Base-by-base conservation (phyloP, 2,797 vertebrate species). In the Characodon lateralis region DNA sequence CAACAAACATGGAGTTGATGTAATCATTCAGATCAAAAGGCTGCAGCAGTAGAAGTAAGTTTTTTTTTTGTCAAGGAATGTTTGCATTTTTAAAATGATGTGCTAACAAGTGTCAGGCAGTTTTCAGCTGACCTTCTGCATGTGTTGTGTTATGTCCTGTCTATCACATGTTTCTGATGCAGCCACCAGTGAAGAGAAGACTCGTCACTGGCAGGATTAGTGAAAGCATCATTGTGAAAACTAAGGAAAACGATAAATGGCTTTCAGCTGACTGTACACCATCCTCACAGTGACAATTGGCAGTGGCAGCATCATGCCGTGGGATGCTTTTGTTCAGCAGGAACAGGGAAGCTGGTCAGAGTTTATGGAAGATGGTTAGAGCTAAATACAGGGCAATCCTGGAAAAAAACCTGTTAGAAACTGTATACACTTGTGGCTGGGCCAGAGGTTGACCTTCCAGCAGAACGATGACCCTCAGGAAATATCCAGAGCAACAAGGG, bases 51-150 rank as follows among this genome's bases (percentile, higher is more conserved):
- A 24, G 20, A 59, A 65, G 51, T 74, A 16, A 39, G 10, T 79
- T 41, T 24, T 13, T 46, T 43, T 80, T 74, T 72, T 24, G 20
- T 22, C 20, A 41, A 76, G 72, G 53, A 6, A 39, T 58, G 28
- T 20, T 78, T 39, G 58, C 59, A 58, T 65, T 20, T 76, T 13
- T 72, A 46, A n/a, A 28, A 14, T 72, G 55, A 51, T 6, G 26
- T 22, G 43, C 28, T 14, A 65, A 72, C 85, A 88, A 89, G 16
- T 71, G 74, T 53, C 59, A 24, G n/a, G 24, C 46, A 71, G 22
- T 59, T 87, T 81, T 85, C 39, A 61, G 73, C 48, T 78, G 61
- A n/a, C 68, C 18, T 26, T 24, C 69, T 31, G 5, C n/a, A 18
- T 76, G 56, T 80, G 73, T 61, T 71, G 26, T n/a, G 70, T 50